Conservation (phyloP, 1,140 invertebrate genomes). For the Halesus radiatus region DNA sequence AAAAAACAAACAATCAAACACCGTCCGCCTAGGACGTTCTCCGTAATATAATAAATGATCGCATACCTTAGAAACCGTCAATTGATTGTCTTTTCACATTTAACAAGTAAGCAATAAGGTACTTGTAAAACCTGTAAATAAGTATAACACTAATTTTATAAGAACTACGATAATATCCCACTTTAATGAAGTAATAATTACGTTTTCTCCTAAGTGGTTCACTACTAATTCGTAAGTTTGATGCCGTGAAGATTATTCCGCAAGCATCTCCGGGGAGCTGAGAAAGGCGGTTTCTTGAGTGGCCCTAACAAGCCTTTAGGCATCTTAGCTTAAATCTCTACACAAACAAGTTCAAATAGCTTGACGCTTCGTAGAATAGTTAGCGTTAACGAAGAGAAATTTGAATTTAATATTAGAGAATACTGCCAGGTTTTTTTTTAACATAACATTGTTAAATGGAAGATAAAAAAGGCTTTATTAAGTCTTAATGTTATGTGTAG, state of each 20-base stretch:
- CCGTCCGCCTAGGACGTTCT: too few relatives aligned
- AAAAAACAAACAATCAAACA: too few relatives aligned
- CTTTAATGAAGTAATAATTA: too few relatives aligned
- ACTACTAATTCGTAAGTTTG: neutral
- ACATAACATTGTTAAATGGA: neutral
- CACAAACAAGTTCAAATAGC: constrained; percentile 10
- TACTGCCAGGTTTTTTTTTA: neutral
- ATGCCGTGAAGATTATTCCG: neutral
- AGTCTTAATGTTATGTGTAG: too few relatives aligned
- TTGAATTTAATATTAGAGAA: neutral
- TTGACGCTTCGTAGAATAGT: constrained; percentile 7
- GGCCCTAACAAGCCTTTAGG: constrained; percentile 11
- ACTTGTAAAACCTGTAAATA: too few relatives aligned
- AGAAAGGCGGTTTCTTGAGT: constrained; percentile 24
- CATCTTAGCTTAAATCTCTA: constrained; percentile 13
- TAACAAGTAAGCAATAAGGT: too few relatives aligned
- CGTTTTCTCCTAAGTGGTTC: too few relatives aligned
- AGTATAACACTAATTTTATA: too few relatives aligned
- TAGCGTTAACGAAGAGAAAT: neutral
- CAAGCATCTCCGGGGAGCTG: neutral
- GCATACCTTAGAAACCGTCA: too few relatives aligned
- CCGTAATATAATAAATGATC: too few relatives aligned
- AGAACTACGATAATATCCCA: too few relatives aligned
- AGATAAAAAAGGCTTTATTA: neutral
- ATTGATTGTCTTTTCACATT: too few relatives aligned